A percentile compares a stretch with the other conserved stretches of the same genome.
Conservation (phyloP, 2,113 vertebrate genomes). For the Heteronetta atricapilla region DNA sequence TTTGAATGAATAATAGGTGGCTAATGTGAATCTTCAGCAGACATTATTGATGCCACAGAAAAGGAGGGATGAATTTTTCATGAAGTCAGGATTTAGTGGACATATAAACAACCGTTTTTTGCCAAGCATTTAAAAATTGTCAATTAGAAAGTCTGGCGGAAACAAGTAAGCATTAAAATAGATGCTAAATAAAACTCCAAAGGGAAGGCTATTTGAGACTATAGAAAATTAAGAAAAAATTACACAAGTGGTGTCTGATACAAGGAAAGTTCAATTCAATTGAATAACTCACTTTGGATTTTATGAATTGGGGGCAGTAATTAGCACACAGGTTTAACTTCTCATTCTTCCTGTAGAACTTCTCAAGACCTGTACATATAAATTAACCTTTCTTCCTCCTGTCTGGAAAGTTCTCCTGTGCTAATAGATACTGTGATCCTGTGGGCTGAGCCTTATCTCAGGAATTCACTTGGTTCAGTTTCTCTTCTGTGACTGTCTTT, state of each 20-base stretch:
- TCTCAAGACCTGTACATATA: background rate
- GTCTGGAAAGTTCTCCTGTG: background rate
- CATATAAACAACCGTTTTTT: constrained; percentile 2
- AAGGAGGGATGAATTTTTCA: constrained; percentile 8
- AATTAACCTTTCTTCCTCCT: background rate
- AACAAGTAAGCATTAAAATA: background rate
- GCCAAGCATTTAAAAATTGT: background rate
- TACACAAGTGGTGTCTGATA: fast-evolving
- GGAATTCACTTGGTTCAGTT: background rate
- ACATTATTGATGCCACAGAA: background rate
- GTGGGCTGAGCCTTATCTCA: background rate
- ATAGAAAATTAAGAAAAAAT: background rate
- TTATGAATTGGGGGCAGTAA: background rate
- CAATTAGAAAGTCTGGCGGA: background rate
- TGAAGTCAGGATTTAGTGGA: background rate
- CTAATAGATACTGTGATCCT: background rate
- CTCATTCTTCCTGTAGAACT: background rate
- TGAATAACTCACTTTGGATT: background rate
- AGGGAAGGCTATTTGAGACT: background rate
- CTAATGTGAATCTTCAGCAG: constrained; percentile 7
- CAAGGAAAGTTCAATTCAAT: background rate
- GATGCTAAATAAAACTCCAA: background rate
- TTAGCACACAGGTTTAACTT: background rate
- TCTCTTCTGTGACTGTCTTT: background rate
- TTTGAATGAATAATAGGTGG: constrained; percentile 18